phyloP scores from a whole-genome alignment of 2,113 vertebrate species.

The Jaculus jaculus region DNA sequence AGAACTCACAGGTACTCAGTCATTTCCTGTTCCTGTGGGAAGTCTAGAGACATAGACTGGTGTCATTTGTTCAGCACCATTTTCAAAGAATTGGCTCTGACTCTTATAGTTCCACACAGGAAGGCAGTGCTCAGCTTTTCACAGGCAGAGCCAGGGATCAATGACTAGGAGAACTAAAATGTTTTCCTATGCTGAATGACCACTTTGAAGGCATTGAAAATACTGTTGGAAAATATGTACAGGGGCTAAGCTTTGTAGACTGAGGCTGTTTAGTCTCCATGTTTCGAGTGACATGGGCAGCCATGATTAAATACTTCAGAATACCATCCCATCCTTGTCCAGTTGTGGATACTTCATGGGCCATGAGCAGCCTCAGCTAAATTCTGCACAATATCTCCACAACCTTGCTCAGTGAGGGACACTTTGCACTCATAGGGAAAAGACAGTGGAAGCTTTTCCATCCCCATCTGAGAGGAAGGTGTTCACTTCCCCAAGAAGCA shows the following conservation, averaged over 20 bases:
- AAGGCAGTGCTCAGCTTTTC: not conserved
- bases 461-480: not conserved
- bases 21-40: slow-evolving; percentile 27
- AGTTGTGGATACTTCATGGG: not conserved
- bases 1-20: not conserved
- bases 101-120: not conserved
- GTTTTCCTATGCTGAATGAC: not conserved
- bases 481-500: not conserved
- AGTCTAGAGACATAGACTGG: not conserved
- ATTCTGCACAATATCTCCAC: not conserved
- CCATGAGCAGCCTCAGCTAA: not conserved
- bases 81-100: not conserved
- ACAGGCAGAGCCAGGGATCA: slow-evolving; percentile 13
- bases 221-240: not conserved
- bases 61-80: not conserved
- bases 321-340: no score
- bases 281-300: not conserved
- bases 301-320: no score
- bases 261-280: not conserved
- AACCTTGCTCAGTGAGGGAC: not conserved
- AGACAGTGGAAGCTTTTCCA: not conserved
- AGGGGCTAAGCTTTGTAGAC: not conserved
- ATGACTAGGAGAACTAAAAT: not conserved
- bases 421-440: not conserved
- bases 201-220: slow-evolving; percentile 4